Base-by-base conservation (phyloP, 2,888 invertebrate species). In the Anagyrus pseudococci region DNA sequence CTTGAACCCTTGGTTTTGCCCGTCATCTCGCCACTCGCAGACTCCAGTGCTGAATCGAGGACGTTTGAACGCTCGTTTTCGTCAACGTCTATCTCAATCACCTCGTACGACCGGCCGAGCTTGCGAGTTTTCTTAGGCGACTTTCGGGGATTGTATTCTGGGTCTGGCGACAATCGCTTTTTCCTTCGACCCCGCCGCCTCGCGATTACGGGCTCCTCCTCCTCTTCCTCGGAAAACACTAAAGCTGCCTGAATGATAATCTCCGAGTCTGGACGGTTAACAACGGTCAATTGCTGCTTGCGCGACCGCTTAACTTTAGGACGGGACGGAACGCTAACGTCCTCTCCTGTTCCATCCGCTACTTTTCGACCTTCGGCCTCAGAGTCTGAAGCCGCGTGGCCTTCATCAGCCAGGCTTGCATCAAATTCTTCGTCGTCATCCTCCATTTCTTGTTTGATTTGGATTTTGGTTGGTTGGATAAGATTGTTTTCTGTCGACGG, bases 191-290 rank as follows among this genome's bases (percentile, higher is more conserved):
- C 69, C 2, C 73, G 71, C 25, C 71, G 72, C 56, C 73, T 76
- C 29, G 63, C 72, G 17, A 66, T 59, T 1, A 58, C 66, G 2
- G 62, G 69, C 17, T 70, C 70, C 1, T 73, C 73, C 48, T 76
- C 73, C 13, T 72, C 70, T 29, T 76, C 76, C 15, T 76, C 75
- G 8, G 62, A 69, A 2, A 72, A 43, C 17, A 73, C 62, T 2
- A 73, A 74, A 2, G 79, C 77, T 1, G 79, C 76, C 65, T 81
- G 81, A 48, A 81, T 80, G 50, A 81, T 81, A 26, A 81, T 81
- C 64, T 81, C 81, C 0, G 79, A 76, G 63, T 80, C 80, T 1
- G 75, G 78, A 0, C 81, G 77, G 65, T 81, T 78, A 0, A 80
- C 79, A 1, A 73, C 73, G 1, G 75, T 77, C 47, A 81, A 69